These are phyloP conservation scores for Paramuricea clavata DNA, from an alignment of 92 coral and sea anemone species.

Conservation along the genomic window DNA sequence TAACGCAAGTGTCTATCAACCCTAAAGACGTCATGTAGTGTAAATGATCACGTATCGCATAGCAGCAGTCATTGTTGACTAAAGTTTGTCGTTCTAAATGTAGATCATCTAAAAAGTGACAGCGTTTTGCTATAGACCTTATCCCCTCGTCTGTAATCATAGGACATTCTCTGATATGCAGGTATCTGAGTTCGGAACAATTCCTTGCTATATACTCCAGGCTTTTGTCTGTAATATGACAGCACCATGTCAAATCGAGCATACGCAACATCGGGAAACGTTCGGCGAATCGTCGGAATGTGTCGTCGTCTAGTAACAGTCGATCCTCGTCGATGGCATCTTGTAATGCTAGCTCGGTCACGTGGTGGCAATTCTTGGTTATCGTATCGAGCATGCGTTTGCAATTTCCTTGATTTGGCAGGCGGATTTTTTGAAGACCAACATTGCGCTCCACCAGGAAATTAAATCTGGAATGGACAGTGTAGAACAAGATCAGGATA, in stretches of 20 bases:
- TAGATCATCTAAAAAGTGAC: slow-evolving; percentile 65
- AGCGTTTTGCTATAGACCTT: slow-evolving; percentile 70
- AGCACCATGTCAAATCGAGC: slow-evolving; percentile 86
- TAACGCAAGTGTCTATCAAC: slow-evolving; percentile 78
- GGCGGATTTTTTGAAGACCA: slow-evolving; percentile 59
- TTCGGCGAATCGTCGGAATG: slow-evolving; percentile 68
- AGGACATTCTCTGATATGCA: slow-evolving; percentile 85
- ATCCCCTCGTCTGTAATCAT: slow-evolving; percentile 85
- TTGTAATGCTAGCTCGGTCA: slow-evolving; percentile 73
- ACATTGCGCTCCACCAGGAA: slow-evolving; percentile 71
- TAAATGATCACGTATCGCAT: slow-evolving; percentile 56
- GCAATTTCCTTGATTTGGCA: slow-evolving; percentile 79
- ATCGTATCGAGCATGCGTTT: slow-evolving; percentile 11
- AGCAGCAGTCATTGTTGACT: slow-evolving; percentile 69
- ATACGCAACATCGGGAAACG: slow-evolving; percentile 72
- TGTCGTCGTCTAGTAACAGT: slow-evolving; percentile 74
- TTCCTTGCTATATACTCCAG: slow-evolving; percentile 68
- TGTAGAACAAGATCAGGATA: no score
- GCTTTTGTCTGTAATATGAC: slow-evolving; percentile 82
- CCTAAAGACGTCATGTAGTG: slow-evolving; percentile 62
- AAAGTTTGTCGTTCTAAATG: slow-evolving; percentile 76
- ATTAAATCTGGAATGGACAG: slow-evolving; percentile 39
- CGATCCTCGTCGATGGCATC: slow-evolving; percentile 83
- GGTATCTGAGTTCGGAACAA: slow-evolving; percentile 67
- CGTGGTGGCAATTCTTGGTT: slow-evolving; percentile 48